Percentiles rank a stretch among this genome's conserved stretches.
phyloP scores from a whole-genome alignment of 2,888 invertebrate genomes.

The Dioctria linearis region DNA sequence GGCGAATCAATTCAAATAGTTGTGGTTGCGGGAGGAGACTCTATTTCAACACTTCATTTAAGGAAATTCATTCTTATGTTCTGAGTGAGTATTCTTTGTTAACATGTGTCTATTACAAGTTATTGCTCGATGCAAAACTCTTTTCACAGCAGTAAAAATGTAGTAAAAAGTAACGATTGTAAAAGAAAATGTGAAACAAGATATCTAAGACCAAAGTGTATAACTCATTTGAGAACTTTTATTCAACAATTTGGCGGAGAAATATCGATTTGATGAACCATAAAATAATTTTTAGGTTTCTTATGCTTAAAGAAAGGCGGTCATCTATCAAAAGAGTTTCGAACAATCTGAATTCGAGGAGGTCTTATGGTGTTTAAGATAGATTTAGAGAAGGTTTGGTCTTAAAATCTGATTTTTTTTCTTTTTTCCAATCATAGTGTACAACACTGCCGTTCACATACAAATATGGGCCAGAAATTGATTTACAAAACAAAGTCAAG shows the following conservation, averaged over 20 bases:
- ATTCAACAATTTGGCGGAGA: conserved; percentile 37
- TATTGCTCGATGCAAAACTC: background rate
- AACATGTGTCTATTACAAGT: background rate
- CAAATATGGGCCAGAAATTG: conserved; percentile 27
- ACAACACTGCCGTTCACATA: background rate
- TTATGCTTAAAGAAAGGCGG: conserved; percentile 33
- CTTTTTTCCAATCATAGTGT: too few relatives aligned
- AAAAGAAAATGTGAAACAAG: conserved; percentile 41
- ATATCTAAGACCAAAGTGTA: background rate
- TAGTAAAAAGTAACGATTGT: conserved; percentile 23
- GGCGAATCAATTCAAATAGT: background rate
- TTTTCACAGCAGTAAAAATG: conserved; percentile 5
- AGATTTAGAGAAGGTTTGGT: background rate
- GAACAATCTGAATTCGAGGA: conserved; percentile 18
- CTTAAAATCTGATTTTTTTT: background rate
- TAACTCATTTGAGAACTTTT: conserved; percentile 22
- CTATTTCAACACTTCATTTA: background rate
- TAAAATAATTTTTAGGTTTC: conserved; percentile 39
- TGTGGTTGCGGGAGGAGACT: background rate
- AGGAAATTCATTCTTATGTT: background rate
- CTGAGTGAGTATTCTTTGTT: background rate
- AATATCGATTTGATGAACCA: conserved; percentile 45
- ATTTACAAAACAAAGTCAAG: background rate
- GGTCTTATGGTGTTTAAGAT: conserved; percentile 18
- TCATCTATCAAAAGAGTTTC: conserved; percentile 33